These are phyloP conservation scores for Geodia barretti DNA, from an alignment of 37 sponge, comb jelly and placozoan species.

Conservation along the genomic window DNA sequence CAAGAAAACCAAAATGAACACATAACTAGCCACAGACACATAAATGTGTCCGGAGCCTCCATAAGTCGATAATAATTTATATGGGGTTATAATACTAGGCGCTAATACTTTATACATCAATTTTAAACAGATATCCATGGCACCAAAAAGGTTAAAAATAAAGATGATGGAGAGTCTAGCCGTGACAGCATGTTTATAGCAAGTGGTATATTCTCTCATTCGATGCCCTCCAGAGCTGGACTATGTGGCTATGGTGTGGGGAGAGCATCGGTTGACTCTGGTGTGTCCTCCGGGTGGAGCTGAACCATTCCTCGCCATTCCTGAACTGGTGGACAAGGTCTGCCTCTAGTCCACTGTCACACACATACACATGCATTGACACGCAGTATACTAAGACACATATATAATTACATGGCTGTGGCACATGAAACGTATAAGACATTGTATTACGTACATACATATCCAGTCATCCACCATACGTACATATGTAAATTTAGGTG, in stretches of 20 bases:
- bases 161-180: neutral
- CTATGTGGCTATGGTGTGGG: slow-evolving; percentile 49
- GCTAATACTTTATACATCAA: neutral
- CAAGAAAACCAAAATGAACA: too few species aligned
- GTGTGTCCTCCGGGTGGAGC: slow-evolving; percentile 22
- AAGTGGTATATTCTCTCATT: neutral
- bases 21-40: too few species aligned
- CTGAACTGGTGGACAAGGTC: slow-evolving; percentile 52
- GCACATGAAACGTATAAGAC: too few species aligned
- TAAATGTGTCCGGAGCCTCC: too few species aligned
- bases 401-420: too few species aligned
- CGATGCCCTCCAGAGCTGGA: slow-evolving; percentile 36
- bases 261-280: slow-evolving; percentile 31
- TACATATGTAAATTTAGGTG: too few species aligned
- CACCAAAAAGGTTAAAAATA: neutral
- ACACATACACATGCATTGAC: neutral
- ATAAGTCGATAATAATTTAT: too few species aligned
- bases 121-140: neutral
- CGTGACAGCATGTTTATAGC: neutral
- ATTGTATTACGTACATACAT: too few species aligned
- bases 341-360: too few species aligned
- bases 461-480: too few species aligned
- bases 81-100: neutral
- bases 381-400: neutral
- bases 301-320: slow-evolving; percentile 49